Percentiles rank a stretch among this genome's conserved stretches.
phyloP scores from a whole-genome alignment of 1,140 invertebrate genomes.

The Calliphora vicina region DNA sequence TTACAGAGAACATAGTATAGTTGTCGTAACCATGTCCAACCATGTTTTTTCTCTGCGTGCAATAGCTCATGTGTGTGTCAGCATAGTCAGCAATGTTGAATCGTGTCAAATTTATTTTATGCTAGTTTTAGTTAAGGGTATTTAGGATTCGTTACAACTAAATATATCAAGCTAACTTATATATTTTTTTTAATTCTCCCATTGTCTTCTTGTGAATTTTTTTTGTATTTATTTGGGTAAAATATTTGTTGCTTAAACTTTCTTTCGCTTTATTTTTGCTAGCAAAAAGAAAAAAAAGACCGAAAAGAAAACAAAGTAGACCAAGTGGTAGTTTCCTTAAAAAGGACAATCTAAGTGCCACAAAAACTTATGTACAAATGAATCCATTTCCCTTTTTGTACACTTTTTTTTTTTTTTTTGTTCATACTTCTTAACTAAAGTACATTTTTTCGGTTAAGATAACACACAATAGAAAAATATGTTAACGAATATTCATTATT shows the following conservation, averaged over 20 bases:
- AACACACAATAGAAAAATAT: background rate
- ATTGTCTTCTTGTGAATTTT: background rate
- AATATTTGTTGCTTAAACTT: background rate
- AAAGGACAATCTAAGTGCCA: constrained; percentile 23
- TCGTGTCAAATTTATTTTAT: too few species aligned
- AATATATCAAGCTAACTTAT: too few species aligned
- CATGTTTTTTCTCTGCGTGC: too few species aligned
- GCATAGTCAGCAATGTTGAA: too few species aligned
- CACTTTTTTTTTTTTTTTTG: background rate
- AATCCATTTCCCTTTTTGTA: background rate
- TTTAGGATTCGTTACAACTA: too few species aligned
- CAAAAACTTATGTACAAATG: background rate
- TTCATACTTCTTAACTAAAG: too few species aligned
- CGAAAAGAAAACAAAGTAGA: background rate
- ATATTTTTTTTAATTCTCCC: too few species aligned
- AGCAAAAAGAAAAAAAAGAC: too few species aligned
- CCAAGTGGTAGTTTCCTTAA: background rate
- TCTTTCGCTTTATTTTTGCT: background rate
- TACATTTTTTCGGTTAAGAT: background rate
- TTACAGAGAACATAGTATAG: too few species aligned
- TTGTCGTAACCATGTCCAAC: too few species aligned
- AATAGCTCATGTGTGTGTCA: too few species aligned
- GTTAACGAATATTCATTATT: background rate
- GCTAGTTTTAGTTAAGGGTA: too few species aligned
- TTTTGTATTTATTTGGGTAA: background rate